phyloP scores from a whole-genome alignment of 2,888 invertebrate genomes.

The Andricus quercusramuli region DNA sequence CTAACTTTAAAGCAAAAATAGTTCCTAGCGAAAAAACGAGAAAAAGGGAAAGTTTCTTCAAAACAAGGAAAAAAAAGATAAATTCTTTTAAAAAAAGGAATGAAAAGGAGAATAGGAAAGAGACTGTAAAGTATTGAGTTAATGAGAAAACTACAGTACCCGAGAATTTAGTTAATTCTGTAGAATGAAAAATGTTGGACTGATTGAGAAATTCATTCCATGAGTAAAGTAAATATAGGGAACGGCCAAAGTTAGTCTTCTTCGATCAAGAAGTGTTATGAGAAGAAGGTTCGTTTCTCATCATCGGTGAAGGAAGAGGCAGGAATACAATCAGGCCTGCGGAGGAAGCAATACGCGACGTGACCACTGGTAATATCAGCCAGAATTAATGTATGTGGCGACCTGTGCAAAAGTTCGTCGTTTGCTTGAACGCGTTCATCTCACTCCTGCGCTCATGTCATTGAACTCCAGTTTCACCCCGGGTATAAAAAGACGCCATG shows the following conservation, averaged over 20 bases:
- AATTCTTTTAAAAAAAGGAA: too few relatives aligned
- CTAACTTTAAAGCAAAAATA: too few relatives aligned
- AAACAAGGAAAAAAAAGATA: not conserved
- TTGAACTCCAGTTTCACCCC: conserved; percentile 39
- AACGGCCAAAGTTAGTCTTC: not conserved
- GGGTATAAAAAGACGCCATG: conserved; percentile 27
- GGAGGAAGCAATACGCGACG: conserved; percentile 40
- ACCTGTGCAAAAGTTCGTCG: conserved; percentile 38
- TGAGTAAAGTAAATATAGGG: not conserved
- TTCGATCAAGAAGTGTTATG: conserved; percentile 2
- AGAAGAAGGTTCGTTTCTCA: conserved; percentile 20
- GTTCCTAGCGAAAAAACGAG: not conserved
- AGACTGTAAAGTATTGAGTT: too few relatives aligned
- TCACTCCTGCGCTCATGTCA: conserved; percentile 36
- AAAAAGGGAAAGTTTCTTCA: not conserved
- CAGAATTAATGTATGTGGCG: conserved; percentile 38
- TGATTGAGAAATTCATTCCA: not conserved
- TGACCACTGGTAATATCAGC: conserved; percentile 34
- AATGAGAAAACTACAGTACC: too few relatives aligned
- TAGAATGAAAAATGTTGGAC: not conserved
- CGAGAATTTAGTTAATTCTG: too few relatives aligned
- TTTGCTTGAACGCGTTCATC: conserved; percentile 33
- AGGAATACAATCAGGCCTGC: conserved; percentile 28
- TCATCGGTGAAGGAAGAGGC: conserved; percentile 19
- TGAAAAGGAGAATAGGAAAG: too few relatives aligned